Evolutionary conservation across 2,113 vertebrate genomes (phyloP).

Genomic region (Saccopteryx bilineata): DNA sequence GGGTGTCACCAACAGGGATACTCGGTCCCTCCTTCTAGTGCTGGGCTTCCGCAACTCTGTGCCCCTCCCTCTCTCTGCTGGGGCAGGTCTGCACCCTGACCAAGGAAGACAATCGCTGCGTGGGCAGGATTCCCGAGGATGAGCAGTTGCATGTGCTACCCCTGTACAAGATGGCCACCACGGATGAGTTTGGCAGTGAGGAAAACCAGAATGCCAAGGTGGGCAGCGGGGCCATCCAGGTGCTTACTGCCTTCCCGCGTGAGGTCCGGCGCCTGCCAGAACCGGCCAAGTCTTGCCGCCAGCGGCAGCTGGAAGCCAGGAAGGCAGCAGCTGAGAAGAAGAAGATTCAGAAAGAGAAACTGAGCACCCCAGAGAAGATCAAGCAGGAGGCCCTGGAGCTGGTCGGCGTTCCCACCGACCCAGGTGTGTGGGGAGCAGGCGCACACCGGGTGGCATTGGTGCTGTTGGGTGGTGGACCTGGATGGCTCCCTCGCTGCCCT

Average conservation of each 20-base stretch:
- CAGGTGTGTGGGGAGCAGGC: conserved; percentile 79
- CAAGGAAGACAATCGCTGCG: conserved; percentile 97
- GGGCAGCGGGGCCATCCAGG: conserved; percentile 95
- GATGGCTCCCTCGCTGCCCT: not conserved
- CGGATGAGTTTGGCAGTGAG: conserved; percentile 95
- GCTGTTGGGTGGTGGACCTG: fast-evolving
- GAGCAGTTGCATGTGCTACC: conserved; percentile 98
- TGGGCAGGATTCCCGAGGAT: conserved; percentile 94
- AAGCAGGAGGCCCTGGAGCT: conserved; percentile 90
- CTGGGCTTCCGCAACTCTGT: not conserved
- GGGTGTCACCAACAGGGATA: fast-evolving
- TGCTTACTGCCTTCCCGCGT: conserved; percentile 94
- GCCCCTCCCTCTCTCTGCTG: not conserved
- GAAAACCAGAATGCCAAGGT: conserved; percentile 96
- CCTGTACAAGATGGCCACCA: conserved; percentile 94
- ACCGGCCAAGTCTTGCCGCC: conserved; percentile 97
- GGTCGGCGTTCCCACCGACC: conserved; percentile 81
- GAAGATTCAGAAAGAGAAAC: conserved; percentile 95
- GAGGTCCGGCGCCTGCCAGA: conserved; percentile 97
- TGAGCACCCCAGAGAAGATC: conserved; percentile 94
- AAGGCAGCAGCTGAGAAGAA: conserved; percentile 96
- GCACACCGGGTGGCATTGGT: fast-evolving
- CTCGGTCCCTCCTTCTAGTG: not conserved
- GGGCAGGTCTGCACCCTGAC: conserved; percentile 97
- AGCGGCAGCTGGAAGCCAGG: conserved; percentile 95